These are phyloP conservation scores for Automeris io DNA, from an alignment of 2,888 invertebrate species.

Conservation along the genomic window DNA sequence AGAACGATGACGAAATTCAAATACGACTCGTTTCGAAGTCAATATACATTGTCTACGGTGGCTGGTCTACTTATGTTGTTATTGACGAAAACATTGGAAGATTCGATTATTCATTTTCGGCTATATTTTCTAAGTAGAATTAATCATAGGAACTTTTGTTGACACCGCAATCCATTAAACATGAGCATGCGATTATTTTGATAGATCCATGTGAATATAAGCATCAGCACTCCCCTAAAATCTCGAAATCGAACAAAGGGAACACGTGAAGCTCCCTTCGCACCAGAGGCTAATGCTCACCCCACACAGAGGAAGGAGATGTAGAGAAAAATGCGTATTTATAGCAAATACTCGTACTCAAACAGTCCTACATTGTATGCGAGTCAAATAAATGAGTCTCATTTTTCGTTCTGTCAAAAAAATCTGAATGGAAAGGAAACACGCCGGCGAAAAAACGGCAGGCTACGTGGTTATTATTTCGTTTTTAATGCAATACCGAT, in stretches of 20 bases:
- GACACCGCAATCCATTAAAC: conserved; percentile 66
- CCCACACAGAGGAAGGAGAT: conserved; percentile 72
- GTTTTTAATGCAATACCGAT: conserved; percentile 76
- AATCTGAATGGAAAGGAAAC: conserved; percentile 77
- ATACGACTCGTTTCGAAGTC: too few species aligned
- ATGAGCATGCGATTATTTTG: conserved; percentile 71
- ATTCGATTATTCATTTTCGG: neutral
- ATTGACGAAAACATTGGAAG: neutral
- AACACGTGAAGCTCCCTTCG: conserved; percentile 71
- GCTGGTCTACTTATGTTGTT: neutral
- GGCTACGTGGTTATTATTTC: conserved; percentile 68
- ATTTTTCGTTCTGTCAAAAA: conserved; percentile 78
- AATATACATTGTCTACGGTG: too few species aligned
- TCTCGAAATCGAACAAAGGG: conserved; percentile 72
- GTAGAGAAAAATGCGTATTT: conserved; percentile 77
- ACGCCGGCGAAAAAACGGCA: conserved; percentile 68
- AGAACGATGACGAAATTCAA: too few species aligned
- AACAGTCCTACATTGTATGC: conserved; percentile 78
- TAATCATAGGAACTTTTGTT: conserved; percentile 56
- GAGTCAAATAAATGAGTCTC: conserved; percentile 77
- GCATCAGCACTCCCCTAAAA: conserved; percentile 72
- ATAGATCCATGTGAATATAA: conserved; percentile 69
- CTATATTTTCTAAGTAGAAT: conserved; percentile 22
- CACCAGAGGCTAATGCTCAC: conserved; percentile 68
- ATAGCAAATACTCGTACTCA: conserved; percentile 79